Evolutionary conservation across 92 coral and sea anemone genomes (phyloP).

Genomic region (Epizoanthus ramosus): DNA sequence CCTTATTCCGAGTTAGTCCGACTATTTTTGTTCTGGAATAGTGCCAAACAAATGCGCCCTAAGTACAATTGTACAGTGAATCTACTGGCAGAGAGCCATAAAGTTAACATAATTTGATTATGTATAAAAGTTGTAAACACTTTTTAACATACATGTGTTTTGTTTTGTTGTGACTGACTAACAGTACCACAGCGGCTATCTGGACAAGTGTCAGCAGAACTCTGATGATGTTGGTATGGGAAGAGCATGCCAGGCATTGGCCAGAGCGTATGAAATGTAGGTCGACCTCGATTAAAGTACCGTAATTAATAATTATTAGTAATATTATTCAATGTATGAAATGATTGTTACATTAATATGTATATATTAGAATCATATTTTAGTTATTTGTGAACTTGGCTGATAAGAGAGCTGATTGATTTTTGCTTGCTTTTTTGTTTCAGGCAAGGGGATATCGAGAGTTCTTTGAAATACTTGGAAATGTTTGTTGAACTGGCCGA

Average conservation of each 20-base stretch:
- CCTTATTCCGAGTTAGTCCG: too few relatives aligned
- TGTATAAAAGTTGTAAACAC: neutral
- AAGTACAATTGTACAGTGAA: too few relatives aligned
- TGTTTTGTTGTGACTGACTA: neutral
- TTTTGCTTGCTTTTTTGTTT: neutral
- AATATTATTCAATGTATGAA: neutral
- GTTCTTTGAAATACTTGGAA: constrained; percentile 95
- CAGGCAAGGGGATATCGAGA: constrained; percentile 95
- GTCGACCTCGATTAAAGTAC: constrained; percentile 3
- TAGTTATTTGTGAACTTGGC: neutral
- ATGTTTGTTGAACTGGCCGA: constrained; percentile 97
- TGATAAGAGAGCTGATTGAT: neutral
- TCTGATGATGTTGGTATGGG: constrained; percentile 98
- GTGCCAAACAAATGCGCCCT: too few relatives aligned
- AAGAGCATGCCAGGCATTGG: constrained; percentile 92
- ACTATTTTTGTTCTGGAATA: too few relatives aligned
- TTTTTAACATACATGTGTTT: neutral
- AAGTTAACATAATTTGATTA: neutral
- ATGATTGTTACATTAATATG: neutral
- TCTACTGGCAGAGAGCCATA: too few relatives aligned
- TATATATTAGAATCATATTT: neutral
- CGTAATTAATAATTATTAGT: neutral
- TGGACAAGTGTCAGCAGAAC: constrained; percentile 86
- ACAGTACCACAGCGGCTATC: constrained; percentile 94
- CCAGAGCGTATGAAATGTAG: constrained; percentile 95